These are phyloP conservation scores for Psilanteris sp. DNA, from an alignment of 1,140 invertebrate species.

Conservation along the genomic window DNA sequence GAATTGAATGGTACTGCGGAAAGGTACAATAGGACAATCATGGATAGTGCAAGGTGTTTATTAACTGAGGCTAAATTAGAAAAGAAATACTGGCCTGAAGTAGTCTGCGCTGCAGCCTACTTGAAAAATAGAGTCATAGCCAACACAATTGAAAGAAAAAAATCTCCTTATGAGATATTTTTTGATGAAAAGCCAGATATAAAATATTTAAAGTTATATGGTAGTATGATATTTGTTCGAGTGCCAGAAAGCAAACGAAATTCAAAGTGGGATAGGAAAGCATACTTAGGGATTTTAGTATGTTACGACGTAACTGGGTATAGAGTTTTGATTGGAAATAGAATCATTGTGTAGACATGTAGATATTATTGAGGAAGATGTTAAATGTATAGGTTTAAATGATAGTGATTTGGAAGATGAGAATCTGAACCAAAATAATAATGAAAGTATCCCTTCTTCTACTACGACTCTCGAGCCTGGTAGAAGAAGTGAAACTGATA, in stretches of 20 bases:
- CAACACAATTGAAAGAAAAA: constrained; percentile 64
- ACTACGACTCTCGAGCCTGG: too few relatives aligned
- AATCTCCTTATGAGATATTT: constrained; percentile 72
- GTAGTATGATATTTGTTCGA: constrained; percentile 54
- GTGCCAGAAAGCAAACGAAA: constrained; percentile 40
- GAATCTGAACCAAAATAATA: background rate
- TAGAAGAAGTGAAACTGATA: too few relatives aligned
- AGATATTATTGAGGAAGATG: background rate
- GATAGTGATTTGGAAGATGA: background rate
- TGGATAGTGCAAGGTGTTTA: constrained; percentile 22
- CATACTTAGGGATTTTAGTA: background rate
- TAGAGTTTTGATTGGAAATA: background rate
- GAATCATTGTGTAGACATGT: background rate
- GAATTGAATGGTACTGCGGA: constrained; percentile 6
- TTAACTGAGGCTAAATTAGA: constrained; percentile 30
- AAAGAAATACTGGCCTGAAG: constrained; percentile 9
- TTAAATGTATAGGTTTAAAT: constrained; percentile 39
- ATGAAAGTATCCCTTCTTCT: too few relatives aligned
- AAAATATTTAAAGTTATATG: constrained; percentile 63
- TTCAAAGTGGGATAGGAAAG: constrained; percentile 58
- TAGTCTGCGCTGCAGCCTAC: background rate
- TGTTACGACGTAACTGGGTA: background rate
- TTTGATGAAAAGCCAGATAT: constrained; percentile 67
- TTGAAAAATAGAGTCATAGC: background rate
- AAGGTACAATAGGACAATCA: constrained; percentile 48